These are phyloP conservation scores for Channa striata DNA, from an alignment of 2,797 vertebrate species.

Conservation along the genomic window DNA sequence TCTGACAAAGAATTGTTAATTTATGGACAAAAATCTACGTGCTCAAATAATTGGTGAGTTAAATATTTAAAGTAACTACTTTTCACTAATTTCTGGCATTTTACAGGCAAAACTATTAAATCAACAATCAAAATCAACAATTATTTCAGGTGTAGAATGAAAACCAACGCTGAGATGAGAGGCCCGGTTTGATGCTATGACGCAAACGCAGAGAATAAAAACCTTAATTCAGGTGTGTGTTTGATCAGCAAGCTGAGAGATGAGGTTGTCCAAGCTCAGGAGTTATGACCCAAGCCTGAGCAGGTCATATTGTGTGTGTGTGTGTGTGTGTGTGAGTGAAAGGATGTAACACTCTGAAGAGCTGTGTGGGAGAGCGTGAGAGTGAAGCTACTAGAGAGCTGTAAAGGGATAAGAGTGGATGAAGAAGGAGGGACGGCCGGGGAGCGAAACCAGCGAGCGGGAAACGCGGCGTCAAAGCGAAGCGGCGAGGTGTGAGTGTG, in stretches of 20 bases:
- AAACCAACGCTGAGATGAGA: no score
- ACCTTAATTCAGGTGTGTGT: slow-evolving; percentile 15
- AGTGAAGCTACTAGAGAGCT: slow-evolving; percentile 43
- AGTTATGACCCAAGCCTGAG: slow-evolving; percentile 35
- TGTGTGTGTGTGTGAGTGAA: slow-evolving; percentile 31
- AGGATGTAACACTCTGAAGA: slow-evolving; percentile 38
- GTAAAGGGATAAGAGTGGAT: slow-evolving; percentile 42
- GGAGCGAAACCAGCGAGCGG: slow-evolving; percentile 34
- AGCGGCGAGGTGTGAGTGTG: slow-evolving; percentile 53
- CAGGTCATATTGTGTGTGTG: slow-evolving; percentile 7
- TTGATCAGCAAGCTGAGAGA: slow-evolving; percentile 30
- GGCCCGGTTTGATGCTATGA: not conserved
- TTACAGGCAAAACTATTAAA: not conserved
- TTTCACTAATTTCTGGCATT: not conserved
- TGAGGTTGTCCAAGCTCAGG: slow-evolving; percentile 24
- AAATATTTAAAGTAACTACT: not conserved
- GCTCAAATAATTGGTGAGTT: no score
- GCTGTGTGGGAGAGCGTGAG: slow-evolving; percentile 37
- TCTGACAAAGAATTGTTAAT: no score
- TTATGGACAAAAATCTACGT: no score
- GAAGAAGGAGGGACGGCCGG: slow-evolving; percentile 32
- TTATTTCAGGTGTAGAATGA: not conserved
- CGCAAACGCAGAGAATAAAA: not conserved
- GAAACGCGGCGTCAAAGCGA: slow-evolving; percentile 50
- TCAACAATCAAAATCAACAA: no score